Base-by-base conservation (phyloP, 2,113 vertebrate species). In the Daphoenositta chrysoptera region DNA sequence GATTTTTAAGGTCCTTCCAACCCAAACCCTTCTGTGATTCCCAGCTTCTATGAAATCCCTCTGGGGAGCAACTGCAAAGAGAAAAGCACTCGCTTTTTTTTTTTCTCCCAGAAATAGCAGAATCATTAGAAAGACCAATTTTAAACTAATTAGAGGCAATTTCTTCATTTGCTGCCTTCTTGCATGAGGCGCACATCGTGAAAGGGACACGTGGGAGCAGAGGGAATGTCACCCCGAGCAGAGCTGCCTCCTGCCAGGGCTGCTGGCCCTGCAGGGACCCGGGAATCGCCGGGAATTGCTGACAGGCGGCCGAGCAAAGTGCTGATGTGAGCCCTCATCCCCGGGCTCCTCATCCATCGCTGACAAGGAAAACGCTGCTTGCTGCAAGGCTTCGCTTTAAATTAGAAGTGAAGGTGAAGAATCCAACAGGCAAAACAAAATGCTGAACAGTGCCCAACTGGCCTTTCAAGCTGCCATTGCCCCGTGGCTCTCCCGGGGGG, bases 401-500 rank as follows among this genome's bases (percentile, higher is more conserved):
- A 64, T 71, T 48, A 76, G 87, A 56, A 79, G 68, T 0, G 15
- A 78, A 68, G 1, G 27, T 6, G 69, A 64, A 10, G 78, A 48
- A 87, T 39, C 61, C 27, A 27, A 27, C 54, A 87, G 35, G 78
- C 48, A 40, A 89, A 91, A 30, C 28, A 20, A 70, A 89, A 68
- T 4, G 51, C 65, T 82, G 92, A 87, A 31, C 72, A 7, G 17
- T 3, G 45, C 53, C 78, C 82, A 6, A 2, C 3, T 18, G 30
- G 73, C 78, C 39, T 82, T 64, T 37, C 27, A 33, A 82, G 48
- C 44, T 6, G 1, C 44, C 1, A 1, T 2, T 7, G 51, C 6
- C 6, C 44, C 2, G 11, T 4, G 6, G 63, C 39, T 13, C 5
- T 37, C 26, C 56, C 2, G 0, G 37, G 22, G 22, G 17, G 8